Evolutionary conservation across 2,113 vertebrate genomes (phyloP).

Genomic region (Hippopotamus amphibius): DNA sequence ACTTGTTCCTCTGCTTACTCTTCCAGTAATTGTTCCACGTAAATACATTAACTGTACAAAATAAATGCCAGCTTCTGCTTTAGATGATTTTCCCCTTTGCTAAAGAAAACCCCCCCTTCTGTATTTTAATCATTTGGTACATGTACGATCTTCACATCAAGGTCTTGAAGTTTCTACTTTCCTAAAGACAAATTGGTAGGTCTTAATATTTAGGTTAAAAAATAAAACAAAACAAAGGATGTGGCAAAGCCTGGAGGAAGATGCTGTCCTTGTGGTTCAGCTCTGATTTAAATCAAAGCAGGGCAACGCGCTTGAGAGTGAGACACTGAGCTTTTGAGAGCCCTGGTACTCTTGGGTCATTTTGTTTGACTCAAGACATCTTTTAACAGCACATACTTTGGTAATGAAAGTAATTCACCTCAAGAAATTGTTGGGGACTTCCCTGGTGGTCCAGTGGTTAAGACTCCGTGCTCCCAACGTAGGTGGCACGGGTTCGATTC

Average conservation of each 20-base stretch:
- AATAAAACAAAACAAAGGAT: constrained; percentile 26
- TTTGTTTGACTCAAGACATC: background rate
- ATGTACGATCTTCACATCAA: background rate
- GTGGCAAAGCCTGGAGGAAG: constrained; percentile 24
- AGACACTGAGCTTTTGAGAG: background rate
- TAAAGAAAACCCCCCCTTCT: background rate
- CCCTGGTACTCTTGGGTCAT: background rate
- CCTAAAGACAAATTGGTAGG: background rate
- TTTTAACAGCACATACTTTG: background rate
- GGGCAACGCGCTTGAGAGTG: background rate
- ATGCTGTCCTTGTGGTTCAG: background rate
- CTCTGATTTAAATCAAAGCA: constrained; percentile 66
- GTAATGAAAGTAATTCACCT: background rate
- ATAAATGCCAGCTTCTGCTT: background rate
- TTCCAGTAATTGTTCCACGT: background rate
- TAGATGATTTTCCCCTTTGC: background rate
- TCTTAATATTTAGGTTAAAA: constrained; percentile 36
- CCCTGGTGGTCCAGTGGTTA: too few species aligned
- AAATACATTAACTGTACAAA: background rate
- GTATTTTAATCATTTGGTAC: background rate
- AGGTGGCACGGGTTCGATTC: too few species aligned
- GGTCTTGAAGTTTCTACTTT: constrained; percentile 1
- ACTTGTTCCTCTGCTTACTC: background rate
- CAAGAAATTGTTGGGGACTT: background rate
- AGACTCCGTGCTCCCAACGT: too few species aligned